Conservation (phyloP, 1,140 invertebrate genomes). For the Drosophila rhopaloa region DNA sequence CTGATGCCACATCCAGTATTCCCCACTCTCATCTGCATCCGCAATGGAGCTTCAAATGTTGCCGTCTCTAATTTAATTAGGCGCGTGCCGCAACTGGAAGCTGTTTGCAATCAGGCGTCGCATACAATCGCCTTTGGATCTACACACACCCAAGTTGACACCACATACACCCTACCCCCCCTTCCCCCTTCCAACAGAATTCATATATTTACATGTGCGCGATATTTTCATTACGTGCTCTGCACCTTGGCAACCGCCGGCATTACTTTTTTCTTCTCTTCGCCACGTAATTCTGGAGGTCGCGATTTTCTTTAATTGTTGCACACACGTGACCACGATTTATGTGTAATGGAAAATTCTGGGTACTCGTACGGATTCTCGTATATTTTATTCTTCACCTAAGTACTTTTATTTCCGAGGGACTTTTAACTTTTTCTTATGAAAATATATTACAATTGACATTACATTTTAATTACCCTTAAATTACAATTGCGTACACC, state of each 20-base stretch:
- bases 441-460: too few species aligned
- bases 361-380: too few species aligned
- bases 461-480: too few species aligned
- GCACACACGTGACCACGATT: slow-evolving; percentile 10
- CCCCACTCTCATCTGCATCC: slow-evolving; percentile 42
- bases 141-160: neutral
- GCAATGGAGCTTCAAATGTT: slow-evolving; percentile 53
- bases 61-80: slow-evolving; percentile 78
- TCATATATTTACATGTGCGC: slow-evolving; percentile 45
- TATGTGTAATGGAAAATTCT: neutral
- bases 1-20: neutral
- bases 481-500: too few species aligned
- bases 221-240: slow-evolving; percentile 70
- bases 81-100: slow-evolving; percentile 51
- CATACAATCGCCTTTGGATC: slow-evolving; percentile 30
- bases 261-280: slow-evolving; percentile 31
- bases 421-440: too few species aligned
- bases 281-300: slow-evolving; percentile 14
- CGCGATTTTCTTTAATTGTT: slow-evolving; percentile 31
- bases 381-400: too few species aligned
- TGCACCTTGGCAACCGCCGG: slow-evolving; percentile 27
- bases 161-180: neutral
- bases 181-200: neutral
- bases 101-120: slow-evolving; percentile 55
- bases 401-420: too few species aligned